Percentiles rank a stretch among this genome's conserved stretches.
Evolutionary conservation across 35 echinoderm and acorn worm genomes (phyloP).

Genomic region (Ophiothrix spiculata): DNA sequence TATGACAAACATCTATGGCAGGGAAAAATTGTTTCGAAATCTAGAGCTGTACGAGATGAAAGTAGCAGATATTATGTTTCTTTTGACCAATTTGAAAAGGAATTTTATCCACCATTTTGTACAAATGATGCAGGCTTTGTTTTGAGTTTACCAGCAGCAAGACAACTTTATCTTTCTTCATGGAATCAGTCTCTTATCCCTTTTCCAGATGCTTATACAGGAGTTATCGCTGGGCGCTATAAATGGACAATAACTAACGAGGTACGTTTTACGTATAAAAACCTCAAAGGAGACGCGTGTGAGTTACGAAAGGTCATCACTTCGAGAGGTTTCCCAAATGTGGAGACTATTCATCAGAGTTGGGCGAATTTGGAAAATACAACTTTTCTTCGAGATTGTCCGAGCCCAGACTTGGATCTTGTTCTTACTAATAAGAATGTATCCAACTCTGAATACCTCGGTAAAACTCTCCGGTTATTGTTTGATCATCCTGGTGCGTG

Average conservation of each 20-base stretch:
- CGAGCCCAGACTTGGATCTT: constrained; percentile 61
- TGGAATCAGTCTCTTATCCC: constrained; percentile 63
- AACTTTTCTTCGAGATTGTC: constrained; percentile 69
- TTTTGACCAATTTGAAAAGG: constrained; percentile 6
- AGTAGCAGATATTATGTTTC: constrained; percentile 68
- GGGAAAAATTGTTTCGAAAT: constrained; percentile 35
- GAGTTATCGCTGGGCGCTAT: constrained; percentile 54
- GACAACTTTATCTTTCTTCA: constrained; percentile 30
- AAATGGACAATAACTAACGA: constrained; percentile 49
- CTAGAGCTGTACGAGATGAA: constrained; percentile 46
- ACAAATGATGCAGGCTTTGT: constrained; percentile 77
- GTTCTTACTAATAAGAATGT: constrained; percentile 41
- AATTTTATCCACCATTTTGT: constrained; percentile 74
- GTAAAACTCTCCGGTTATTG: constrained; percentile 45
- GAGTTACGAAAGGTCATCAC: constrained; percentile 59
- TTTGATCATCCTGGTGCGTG: constrained; percentile 62
- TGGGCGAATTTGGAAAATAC: constrained; percentile 63
- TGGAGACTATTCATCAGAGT: constrained; percentile 17
- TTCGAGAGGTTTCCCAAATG: constrained; percentile 52
- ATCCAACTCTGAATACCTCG: constrained; percentile 51
- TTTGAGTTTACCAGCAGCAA: constrained; percentile 39
- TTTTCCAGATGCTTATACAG: constrained; percentile 62
- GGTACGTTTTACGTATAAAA: constrained; percentile 47
- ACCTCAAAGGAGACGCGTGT: constrained; percentile 59
- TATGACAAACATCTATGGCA: constrained; percentile 65